A percentile compares a stretch with the other conserved stretches of the same genome.
These are phyloP conservation scores for Scomber japonicus DNA, from an alignment of 2,113 vertebrate species.

Conservation along the genomic window DNA sequence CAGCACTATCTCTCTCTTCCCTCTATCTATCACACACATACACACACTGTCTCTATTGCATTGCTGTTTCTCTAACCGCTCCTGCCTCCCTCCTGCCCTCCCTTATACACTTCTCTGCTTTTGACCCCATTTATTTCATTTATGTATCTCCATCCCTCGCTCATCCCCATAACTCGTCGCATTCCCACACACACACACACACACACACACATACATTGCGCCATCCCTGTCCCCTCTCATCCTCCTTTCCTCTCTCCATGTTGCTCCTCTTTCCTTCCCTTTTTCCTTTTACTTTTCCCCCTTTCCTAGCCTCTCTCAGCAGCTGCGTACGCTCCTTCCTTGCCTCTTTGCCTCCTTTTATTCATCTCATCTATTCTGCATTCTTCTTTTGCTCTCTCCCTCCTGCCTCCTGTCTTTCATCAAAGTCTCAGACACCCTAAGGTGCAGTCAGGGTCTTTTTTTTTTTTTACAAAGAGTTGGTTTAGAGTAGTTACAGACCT, in stretches of 20 bases:
- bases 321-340: background rate
- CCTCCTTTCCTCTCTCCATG: background rate
- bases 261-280: background rate
- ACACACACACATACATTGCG: too few species aligned
- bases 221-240: background rate
- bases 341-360: constrained; percentile 10
- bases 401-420: constrained; percentile 16
- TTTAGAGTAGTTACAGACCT: constrained; percentile 38
- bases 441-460: constrained; percentile 37
- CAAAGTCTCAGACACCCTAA: constrained; percentile 41
- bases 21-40: constrained; percentile 41
- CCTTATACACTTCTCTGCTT: constrained; percentile 38
- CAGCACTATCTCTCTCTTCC: constrained; percentile 27
- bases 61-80: constrained; percentile 24
- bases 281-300: constrained; percentile 5
- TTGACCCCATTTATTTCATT: constrained; percentile 58
- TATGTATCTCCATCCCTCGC: constrained; percentile 47
- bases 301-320: background rate
- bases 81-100: constrained; percentile 10
- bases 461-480: constrained; percentile 53
- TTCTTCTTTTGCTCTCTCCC: background rate
- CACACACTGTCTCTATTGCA: constrained; percentile 31
- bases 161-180: constrained; percentile 32
- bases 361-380: background rate
- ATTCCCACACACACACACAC: background rate